Base-by-base conservation (phyloP, 1,140 invertebrate species). In the Polypedilum pembai region DNA sequence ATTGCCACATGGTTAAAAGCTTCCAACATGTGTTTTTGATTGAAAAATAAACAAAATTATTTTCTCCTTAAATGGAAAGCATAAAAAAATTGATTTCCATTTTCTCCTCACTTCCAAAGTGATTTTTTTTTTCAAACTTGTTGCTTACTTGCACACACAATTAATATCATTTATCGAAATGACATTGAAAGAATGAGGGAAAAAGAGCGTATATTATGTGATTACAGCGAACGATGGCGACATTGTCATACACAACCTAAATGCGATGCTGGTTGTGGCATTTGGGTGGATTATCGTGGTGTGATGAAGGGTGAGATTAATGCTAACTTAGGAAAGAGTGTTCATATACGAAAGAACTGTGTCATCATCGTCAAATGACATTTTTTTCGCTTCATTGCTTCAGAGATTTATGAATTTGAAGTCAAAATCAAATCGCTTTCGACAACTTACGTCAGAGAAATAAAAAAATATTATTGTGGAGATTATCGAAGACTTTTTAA, bases 131-230 rank as follows among this genome's bases (percentile, higher is more conserved):
- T 8, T 12, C 41, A n/a, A n/a, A 56, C 45, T 56, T 56, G 45
- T 56, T 56, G 45, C 24, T 33, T 33, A 5, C 24, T 33, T 33
- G 24, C 5, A 33, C 45, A 56, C 45, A 56, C 45, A 56, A 56
- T 56, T 56, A 56, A 56, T 8, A 56, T n/a, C 45, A 56, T 56
- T 56, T 56, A 56, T 56, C n/a, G 45, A 56, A 56, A 56, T 56
- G 45, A 56, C 45, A 56, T 56, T 56, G 45, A 56, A 56, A 56
- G 12, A 33, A 33, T 33, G 24, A 33, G 24, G 24, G 24, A 33
- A 33, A 33, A 33, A 33, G 45, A 12, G 45, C 12, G 45, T 12
- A 56, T 12, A 56, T n/a, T 56, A 56, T 56, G 45, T 56, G 45
- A 33, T 33, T 33, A 33, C 24, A 33, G 24, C 12, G 45, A n/a